A percentile compares a stretch with the other conserved stretches of the same genome.
phyloP scores from a whole-genome alignment of 2,797 vertebrate genomes.

The Antennarius maculatus region DNA sequence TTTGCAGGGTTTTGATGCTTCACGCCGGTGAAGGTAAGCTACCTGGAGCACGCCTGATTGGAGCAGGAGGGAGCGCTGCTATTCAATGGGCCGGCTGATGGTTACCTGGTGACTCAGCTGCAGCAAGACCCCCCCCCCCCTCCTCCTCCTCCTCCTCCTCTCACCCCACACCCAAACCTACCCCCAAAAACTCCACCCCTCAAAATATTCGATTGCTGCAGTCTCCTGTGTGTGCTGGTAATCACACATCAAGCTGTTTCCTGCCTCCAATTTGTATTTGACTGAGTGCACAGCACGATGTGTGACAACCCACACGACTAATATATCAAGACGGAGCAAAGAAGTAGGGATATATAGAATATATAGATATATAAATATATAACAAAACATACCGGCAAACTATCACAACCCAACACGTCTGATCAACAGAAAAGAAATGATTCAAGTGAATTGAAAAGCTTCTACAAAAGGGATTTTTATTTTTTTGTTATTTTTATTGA shows the following conservation, averaged over 20 bases:
- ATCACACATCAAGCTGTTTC: slow-evolving; percentile 74
- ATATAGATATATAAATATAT: too few relatives aligned
- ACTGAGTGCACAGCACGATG: slow-evolving; percentile 38
- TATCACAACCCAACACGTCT: not conserved
- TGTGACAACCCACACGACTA: slow-evolving; percentile 31
- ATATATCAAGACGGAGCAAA: slow-evolving; percentile 27
- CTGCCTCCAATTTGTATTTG: slow-evolving; percentile 48
- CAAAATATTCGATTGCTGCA: slow-evolving; percentile 74
- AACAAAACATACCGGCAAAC: not conserved
- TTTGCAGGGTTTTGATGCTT: slow-evolving; percentile 52
- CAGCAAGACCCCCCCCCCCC: slow-evolving; percentile 41
- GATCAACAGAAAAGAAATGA: too few relatives aligned
- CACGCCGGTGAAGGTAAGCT: slow-evolving; percentile 41
- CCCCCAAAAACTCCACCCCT: too few relatives aligned
- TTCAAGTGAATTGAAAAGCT: too few relatives aligned
- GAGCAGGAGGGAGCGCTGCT: slow-evolving; percentile 30
- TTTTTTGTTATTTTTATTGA: too few relatives aligned
- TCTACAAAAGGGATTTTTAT: too few relatives aligned
- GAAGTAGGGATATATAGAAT: not conserved
- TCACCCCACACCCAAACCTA: too few relatives aligned
- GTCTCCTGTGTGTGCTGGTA: slow-evolving; percentile 68
- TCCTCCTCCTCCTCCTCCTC: too few relatives aligned
- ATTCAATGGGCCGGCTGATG: slow-evolving; percentile 38
- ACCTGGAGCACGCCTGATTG: slow-evolving; percentile 44
- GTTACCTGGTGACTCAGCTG: slow-evolving; percentile 66